phyloP scores from a whole-genome alignment of 2,888 invertebrate species.

The Mantis religiosa region DNA sequence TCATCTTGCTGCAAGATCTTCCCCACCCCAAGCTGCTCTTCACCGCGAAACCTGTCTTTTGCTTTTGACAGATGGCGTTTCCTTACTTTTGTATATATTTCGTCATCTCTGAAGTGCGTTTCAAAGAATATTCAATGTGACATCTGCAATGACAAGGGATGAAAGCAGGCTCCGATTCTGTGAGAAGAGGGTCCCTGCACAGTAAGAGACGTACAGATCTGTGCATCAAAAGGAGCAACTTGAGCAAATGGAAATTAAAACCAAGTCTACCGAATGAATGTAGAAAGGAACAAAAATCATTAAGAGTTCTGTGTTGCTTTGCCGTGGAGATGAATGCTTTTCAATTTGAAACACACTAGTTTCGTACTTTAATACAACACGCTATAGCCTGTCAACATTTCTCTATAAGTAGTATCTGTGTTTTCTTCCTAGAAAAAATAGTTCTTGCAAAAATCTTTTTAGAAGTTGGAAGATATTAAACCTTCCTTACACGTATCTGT shows the following conservation, averaged over 20 bases:
- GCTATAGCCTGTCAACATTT: too few relatives aligned
- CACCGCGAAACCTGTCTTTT: background rate
- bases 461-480: too few relatives aligned
- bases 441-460: too few relatives aligned
- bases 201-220: background rate
- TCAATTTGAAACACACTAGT: too few relatives aligned
- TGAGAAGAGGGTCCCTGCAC: background rate
- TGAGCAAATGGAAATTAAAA: background rate
- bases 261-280: background rate
- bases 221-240: background rate
- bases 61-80: background rate
- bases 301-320: too few relatives aligned
- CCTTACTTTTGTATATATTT: background rate
- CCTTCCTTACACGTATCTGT: too few relatives aligned
- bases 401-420: too few relatives aligned
- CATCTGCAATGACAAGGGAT: background rate
- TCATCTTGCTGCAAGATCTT: background rate
- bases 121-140: background rate
- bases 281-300: too few relatives aligned
- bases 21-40: background rate
- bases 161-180: background rate
- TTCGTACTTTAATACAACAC: too few relatives aligned
- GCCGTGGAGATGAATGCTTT: too few relatives aligned
- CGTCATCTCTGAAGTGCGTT: background rate
- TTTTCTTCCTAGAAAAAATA: too few relatives aligned